Percentiles rank a stretch among this genome's conserved stretches.
phyloP scores from a whole-genome alignment of 2,113 vertebrate species.

The Macrotis lagotis region DNA sequence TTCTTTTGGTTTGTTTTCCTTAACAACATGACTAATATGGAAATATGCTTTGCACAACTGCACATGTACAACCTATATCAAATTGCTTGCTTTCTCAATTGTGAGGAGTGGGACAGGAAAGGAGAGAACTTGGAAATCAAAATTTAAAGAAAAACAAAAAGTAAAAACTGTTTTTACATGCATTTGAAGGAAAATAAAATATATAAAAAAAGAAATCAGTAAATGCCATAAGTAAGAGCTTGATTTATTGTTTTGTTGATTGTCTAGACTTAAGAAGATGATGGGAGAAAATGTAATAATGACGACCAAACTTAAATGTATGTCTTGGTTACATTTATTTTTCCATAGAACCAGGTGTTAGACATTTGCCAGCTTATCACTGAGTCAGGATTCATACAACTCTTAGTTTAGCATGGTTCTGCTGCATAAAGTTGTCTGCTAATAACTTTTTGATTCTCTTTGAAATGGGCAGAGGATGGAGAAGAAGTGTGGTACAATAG shows the following conservation, averaged over 20 bases:
- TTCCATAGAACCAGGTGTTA: background rate
- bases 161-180: background rate
- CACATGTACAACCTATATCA: background rate
- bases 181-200: background rate
- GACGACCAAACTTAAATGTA: background rate
- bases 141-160: background rate
- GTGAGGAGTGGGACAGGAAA: background rate
- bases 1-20: background rate
- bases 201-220: background rate
- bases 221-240: background rate
- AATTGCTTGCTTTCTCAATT: background rate
- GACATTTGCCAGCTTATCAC: background rate
- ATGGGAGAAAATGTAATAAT: background rate
- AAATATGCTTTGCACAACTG: background rate
- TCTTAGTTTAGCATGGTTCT: background rate
- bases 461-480: background rate
- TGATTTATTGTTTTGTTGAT: background rate
- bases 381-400: background rate
- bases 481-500: no score
- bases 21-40: background rate
- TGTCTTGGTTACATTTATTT: background rate
- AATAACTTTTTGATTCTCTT: background rate
- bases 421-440: background rate
- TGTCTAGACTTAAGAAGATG: background rate
- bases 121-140: background rate